phyloP scores from a whole-genome alignment of 2,797 vertebrate genomes.

The Poecilia picta region DNA sequence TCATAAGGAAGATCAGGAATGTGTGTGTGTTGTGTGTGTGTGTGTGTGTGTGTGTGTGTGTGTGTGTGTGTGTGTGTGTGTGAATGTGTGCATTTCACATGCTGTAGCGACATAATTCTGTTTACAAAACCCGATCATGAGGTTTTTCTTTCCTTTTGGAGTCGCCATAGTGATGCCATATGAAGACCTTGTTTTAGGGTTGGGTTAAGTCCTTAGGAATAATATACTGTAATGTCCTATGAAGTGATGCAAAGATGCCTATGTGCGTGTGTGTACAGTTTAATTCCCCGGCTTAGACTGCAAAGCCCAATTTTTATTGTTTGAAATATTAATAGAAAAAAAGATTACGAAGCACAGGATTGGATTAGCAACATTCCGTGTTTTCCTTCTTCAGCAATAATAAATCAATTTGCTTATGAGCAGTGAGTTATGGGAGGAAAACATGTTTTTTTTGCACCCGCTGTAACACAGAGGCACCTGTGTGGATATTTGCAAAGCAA shows the following conservation, averaged over 20 bases:
- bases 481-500: conserved; percentile 8
- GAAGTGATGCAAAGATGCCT: conserved; percentile 21
- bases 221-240: neutral
- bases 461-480: conserved; percentile 32
- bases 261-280: conserved; percentile 38
- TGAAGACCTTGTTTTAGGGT: conserved; percentile 3
- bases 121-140: neutral
- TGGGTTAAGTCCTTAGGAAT: neutral
- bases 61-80: conserved; percentile 27
- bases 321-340: conserved; percentile 68
- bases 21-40: conserved; percentile 17
- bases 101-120: conserved; percentile 3
- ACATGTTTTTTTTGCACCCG: conserved; percentile 57
- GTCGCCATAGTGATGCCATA: neutral
- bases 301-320: conserved; percentile 66
- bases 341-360: conserved; percentile 61
- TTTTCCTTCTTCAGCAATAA: conserved; percentile 53
- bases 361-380: conserved; percentile 57
- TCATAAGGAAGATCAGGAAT: conserved; percentile 75
- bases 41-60: conserved; percentile 20
- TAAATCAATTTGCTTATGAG: conserved; percentile 62
- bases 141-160: neutral
- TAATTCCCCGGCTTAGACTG: conserved; percentile 71
- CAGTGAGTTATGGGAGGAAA: conserved; percentile 47
- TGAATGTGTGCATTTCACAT: neutral